These are phyloP conservation scores for Microplitis manilae DNA, from an alignment of 2,888 invertebrate species.

Conservation along the genomic window DNA sequence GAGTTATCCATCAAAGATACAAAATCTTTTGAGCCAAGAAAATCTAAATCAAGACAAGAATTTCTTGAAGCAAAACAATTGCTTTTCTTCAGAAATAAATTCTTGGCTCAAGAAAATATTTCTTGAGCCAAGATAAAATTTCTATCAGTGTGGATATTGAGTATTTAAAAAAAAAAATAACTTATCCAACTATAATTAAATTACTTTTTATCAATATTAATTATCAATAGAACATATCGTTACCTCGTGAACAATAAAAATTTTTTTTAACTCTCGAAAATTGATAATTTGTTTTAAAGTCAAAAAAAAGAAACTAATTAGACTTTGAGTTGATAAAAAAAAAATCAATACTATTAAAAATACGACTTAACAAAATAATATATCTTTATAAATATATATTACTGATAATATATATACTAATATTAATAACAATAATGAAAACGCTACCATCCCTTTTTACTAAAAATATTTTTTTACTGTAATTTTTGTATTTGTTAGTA, in stretches of 20 bases:
- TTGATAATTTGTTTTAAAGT: not conserved
- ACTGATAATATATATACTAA: conserved; percentile 22
- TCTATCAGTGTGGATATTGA: too few species aligned
- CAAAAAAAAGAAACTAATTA: not conserved
- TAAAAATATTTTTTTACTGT: conserved; percentile 68
- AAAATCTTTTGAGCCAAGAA: too few species aligned
- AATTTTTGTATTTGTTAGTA: conserved; percentile 23
- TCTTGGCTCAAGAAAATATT: too few species aligned
- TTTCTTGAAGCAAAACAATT: too few species aligned
- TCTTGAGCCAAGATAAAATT: too few species aligned
- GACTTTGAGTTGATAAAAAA: not conserved
- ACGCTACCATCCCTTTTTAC: conserved; percentile 49
- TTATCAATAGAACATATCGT: not conserved
- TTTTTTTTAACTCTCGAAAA: not conserved
- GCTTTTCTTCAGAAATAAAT: too few species aligned
- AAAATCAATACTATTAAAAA: not conserved
- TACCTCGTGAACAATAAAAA: conserved; percentile 21
- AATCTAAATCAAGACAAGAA: too few species aligned
- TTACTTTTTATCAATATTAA: not conserved
- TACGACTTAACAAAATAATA: too few species aligned
- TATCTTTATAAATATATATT: too few species aligned
- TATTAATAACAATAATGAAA: conserved; percentile 38
- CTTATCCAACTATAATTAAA: not conserved
- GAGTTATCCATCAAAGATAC: too few species aligned
- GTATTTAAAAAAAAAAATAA: not conserved